Conservation (phyloP, 2,888 invertebrate genomes). For the Drosophila fungiperda region DNA sequence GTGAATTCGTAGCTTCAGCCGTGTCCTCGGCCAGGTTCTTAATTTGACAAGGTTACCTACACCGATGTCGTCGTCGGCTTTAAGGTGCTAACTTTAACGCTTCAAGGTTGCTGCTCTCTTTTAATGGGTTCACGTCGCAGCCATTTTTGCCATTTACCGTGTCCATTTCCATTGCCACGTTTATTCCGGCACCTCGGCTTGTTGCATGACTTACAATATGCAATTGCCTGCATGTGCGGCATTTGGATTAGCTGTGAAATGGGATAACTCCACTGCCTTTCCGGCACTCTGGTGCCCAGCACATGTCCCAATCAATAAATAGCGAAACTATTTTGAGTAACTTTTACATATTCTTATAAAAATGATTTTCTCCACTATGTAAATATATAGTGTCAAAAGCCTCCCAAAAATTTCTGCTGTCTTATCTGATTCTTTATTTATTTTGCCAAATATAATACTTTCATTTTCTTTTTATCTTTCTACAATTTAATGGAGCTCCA, state of each 20-base stretch:
- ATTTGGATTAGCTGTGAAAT: conserved; percentile 27
- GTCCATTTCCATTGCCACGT: conserved; percentile 43
- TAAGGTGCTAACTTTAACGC: conserved; percentile 59
- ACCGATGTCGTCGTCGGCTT: conserved; percentile 6
- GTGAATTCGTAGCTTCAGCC: background rate
- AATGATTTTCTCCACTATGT: no score
- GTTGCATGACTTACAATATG: conserved; percentile 30
- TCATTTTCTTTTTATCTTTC: background rate
- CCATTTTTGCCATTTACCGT: conserved; percentile 35
- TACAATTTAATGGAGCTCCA: background rate
- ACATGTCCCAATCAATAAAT: background rate
- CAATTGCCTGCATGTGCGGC: conserved; percentile 34
- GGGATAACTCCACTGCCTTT: background rate
- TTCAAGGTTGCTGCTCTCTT: conserved; percentile 64
- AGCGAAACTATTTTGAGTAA: background rate
- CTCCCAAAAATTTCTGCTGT: background rate
- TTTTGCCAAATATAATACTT: background rate
- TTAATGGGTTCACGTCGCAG: conserved; percentile 54
- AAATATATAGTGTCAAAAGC: background rate
- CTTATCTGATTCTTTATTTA: background rate
- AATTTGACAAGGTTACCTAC: conserved; percentile 47
- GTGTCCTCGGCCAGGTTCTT: conserved; percentile 25
- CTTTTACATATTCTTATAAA: background rate
- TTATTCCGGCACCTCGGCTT: conserved; percentile 27
- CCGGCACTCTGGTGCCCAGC: background rate